A percentile compares a stretch with the other conserved stretches of the same genome.
Conservation (phyloP, 2,888 invertebrate genomes). For the Girardia tigrina region DNA sequence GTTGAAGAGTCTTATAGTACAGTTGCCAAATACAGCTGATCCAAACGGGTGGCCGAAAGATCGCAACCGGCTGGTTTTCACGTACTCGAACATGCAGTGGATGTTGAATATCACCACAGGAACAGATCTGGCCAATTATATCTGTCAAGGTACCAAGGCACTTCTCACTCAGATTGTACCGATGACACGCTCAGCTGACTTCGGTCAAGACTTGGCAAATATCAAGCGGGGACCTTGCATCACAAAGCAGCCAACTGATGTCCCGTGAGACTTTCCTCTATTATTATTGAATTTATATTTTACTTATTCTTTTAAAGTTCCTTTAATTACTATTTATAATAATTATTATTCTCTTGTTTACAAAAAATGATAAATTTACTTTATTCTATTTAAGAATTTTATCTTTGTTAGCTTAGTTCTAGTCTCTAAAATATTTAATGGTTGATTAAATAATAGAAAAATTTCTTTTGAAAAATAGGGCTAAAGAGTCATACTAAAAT, state of each 20-base stretch:
- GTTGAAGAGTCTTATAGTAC: neutral
- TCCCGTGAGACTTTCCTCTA: too few species aligned
- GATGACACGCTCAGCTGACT: neutral
- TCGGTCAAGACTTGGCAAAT: constrained; percentile 23
- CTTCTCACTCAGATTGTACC: neutral
- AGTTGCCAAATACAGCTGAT: neutral
- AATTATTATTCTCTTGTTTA: too few species aligned
- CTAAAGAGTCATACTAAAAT: too few species aligned
- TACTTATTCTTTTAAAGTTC: too few species aligned
- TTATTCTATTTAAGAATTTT: too few species aligned
- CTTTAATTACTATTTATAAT: too few species aligned
- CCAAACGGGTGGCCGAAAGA: neutral
- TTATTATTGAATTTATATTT: too few species aligned
- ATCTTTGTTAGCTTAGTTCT: too few species aligned
- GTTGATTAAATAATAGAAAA: too few species aligned
- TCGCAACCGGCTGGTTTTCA: neutral
- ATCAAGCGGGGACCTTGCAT: constrained; percentile 28
- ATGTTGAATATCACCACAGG: constrained; percentile 21
- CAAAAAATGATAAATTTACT: too few species aligned
- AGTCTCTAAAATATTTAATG: too few species aligned
- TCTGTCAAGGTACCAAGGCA: constrained; percentile 26
- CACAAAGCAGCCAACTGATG: constrained; percentile 15
- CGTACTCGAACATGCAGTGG: constrained; percentile 16
- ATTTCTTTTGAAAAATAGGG: too few species aligned
- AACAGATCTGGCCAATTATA: neutral